A percentile compares a stretch with the other conserved stretches of the same genome.
phyloP scores from a whole-genome alignment of 2,888 invertebrate genomes.

The Lissocephala sabroskyi region DNA sequence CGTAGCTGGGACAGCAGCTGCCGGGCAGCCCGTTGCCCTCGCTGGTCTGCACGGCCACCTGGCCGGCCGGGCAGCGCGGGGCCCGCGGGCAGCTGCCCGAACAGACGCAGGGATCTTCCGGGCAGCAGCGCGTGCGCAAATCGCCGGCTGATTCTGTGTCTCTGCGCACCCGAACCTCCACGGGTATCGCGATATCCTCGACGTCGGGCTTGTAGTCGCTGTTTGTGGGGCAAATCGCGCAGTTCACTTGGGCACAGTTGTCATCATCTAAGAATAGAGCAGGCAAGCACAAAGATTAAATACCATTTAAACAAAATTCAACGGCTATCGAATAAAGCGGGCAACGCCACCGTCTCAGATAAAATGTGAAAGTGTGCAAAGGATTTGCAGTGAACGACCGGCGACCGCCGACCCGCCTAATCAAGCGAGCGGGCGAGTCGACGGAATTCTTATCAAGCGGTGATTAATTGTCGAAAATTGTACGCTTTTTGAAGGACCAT shows the following conservation, averaged over 20 bases:
- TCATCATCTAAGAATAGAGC: too few species aligned
- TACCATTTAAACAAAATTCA: too few species aligned
- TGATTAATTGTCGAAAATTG: too few species aligned
- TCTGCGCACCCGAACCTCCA: background rate
- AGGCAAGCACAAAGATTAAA: conserved; percentile 23
- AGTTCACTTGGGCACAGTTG: conserved; percentile 11
- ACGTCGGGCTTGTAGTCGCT: too few species aligned
- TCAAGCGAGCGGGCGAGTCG: too few species aligned
- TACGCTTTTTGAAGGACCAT: too few species aligned
- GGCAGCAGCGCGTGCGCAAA: conserved; percentile 46
- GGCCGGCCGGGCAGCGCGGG: conserved; percentile 32
- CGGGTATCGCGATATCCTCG: background rate
- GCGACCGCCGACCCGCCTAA: too few species aligned
- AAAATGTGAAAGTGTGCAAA: too few species aligned
- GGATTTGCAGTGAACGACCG: too few species aligned
- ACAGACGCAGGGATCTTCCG: conserved; percentile 51
- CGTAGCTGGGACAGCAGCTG: conserved; percentile 73
- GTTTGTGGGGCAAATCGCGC: conserved; percentile 28
- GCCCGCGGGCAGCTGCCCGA: conserved; percentile 32
- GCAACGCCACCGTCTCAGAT: too few species aligned
- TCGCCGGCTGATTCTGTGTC: conserved; percentile 11
- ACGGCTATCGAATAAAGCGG: too few species aligned
- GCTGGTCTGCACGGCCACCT: conserved; percentile 45
- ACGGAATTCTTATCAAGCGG: too few species aligned
- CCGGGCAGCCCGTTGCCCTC: conserved; percentile 54